Base-by-base conservation (phyloP, 2,113 vertebrate species). In the Procavia capensis region DNA sequence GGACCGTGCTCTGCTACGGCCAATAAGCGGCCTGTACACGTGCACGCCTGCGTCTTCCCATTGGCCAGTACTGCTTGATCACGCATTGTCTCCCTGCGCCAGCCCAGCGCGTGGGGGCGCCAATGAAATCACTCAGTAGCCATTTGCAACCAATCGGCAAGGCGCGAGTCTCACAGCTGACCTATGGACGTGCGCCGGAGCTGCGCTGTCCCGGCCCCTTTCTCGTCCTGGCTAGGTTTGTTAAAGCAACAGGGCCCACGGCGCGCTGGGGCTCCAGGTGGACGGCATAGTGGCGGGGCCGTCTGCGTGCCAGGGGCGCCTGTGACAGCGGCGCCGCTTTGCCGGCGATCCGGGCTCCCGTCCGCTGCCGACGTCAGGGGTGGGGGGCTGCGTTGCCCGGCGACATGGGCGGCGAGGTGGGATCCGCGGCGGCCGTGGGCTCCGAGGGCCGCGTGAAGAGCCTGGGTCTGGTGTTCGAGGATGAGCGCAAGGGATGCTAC, bases 1-100 rank as follows among this genome's bases (percentile, higher is more conserved):
- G 19, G 90, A 20, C 72, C 4, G 95, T 94, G 97, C 96, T 17
- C 86, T 66, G 74, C 1, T 0, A 4, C 29, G 4, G 34, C 98
- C 98, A 98, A 98, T 98, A 78, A 70, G 8, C 43, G 70, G 2
- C 61, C 85, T 98, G 98, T 97, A 84, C 98, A 98, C 98, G 98
- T 98, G 98, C 96, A 96, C 90, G 0, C n/a, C 34, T 0, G 64
- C 59, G 86, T 85, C 31, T 43, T 3, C 39, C 43, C 50, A 98
- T 98, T 98, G 98, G 98, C 14, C 64, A 43, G 0, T 5, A 4
- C 25, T 31, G 1, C 0, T 45, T 50, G 97, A 98, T 98, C 98
- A 98, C 97, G 98, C 98, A 94, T 83, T 43, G 87, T 88, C 74
- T 43, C 90, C 90, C 97, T 94, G 96, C n/a, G 39, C 66, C 81